Percentiles rank a stretch among this genome's conserved stretches.
Evolutionary conservation across 1,140 invertebrate species (phyloP).

Genomic region (Globodera rostochiensis): DNA sequence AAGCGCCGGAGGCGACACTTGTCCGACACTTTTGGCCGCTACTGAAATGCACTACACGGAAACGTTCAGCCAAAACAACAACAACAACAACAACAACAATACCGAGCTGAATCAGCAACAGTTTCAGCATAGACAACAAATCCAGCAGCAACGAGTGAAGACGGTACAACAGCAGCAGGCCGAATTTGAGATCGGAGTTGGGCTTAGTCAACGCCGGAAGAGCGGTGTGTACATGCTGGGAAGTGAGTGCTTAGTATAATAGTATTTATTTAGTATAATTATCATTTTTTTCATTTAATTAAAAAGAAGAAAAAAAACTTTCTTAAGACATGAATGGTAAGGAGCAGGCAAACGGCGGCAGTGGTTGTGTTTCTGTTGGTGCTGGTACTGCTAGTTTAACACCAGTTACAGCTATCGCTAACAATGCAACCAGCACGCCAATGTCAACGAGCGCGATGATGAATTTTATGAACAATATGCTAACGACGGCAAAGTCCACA

Average conservation of each 20-base stretch:
- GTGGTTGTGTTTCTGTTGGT: not conserved
- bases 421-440: not conserved
- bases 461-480: constrained; percentile 51
- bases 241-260: constrained; percentile 9
- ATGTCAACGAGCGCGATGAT: constrained; percentile 42
- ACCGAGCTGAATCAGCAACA: constrained; percentile 1
- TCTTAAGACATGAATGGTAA: constrained; percentile 22
- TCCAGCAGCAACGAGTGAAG: constrained; percentile 4
- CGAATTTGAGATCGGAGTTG: constrained; percentile 24
- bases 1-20: not conserved
- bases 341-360: not conserved
- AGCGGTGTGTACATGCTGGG: constrained; percentile 50
- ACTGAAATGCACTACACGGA: constrained; percentile 57
- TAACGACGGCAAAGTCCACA: constrained; percentile 49
- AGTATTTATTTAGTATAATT: not conserved
- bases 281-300: not conserved
- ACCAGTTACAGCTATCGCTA: not conserved
- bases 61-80: constrained; percentile 25
- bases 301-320: constrained; percentile 34
- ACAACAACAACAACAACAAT: constrained; percentile 20
- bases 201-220: constrained; percentile 38
- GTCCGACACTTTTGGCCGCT: constrained; percentile 40
- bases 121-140: not conserved
- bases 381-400: not conserved
- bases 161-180: constrained; percentile 21